Evolutionary conservation across 2,113 vertebrate genomes (phyloP).

Genomic region (Elaphurus davidianus): DNA sequence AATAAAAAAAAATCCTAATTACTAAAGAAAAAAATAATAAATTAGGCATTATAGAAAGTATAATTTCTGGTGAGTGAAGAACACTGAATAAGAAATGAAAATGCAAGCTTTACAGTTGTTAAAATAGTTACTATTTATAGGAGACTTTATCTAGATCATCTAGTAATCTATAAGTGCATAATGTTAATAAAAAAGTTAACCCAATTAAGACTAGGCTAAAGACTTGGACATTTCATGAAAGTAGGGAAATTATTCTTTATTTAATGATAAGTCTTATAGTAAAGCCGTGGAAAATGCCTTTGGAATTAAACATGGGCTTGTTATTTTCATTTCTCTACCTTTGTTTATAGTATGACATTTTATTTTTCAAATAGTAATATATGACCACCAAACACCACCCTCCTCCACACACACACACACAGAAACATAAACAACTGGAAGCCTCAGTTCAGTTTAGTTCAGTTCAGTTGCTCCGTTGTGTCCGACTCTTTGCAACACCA

Average conservation of each 20-base stretch:
- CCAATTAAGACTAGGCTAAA: neutral
- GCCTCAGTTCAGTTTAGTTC: neutral
- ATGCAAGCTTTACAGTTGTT: neutral
- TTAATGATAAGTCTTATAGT: neutral
- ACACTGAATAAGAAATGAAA: neutral
- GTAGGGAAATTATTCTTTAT: neutral
- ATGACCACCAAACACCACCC: neutral
- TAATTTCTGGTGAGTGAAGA: neutral
- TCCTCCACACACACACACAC: neutral
- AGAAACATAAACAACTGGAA: neutral
- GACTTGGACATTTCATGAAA: neutral
- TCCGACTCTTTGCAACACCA: neutral
- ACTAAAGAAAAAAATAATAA: neutral
- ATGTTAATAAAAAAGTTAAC: neutral
- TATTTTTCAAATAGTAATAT: neutral
- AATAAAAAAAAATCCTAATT: neutral
- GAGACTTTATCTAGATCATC: neutral
- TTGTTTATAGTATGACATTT: neutral
- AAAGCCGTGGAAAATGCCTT: neutral
- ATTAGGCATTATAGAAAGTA: neutral
- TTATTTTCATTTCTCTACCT: neutral
- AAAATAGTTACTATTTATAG: neutral
- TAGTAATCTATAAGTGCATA: neutral
- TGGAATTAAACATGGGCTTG: neutral
- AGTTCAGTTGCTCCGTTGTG: neutral